Conservation (phyloP, 2,113 vertebrate species). For the Eptesicus fuscus region DNA sequence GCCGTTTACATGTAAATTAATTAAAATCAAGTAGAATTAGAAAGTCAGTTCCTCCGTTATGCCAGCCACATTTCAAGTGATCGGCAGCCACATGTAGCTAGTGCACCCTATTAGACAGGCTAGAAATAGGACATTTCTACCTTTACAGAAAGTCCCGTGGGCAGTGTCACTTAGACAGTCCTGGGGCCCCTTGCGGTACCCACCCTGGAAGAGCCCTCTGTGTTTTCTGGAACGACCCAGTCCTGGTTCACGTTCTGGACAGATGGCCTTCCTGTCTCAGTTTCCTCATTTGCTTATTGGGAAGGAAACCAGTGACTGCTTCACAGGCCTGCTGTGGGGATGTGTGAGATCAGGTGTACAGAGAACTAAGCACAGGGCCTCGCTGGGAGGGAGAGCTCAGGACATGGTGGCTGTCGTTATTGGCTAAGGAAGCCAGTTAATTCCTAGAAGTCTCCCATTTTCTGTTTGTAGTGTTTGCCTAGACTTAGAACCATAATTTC, state of each 20-base stretch:
- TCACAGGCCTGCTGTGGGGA: background rate
- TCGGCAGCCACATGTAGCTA: background rate
- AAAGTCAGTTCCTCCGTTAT: background rate
- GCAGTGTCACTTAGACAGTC: no score
- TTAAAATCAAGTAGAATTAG: background rate
- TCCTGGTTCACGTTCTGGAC: background rate
- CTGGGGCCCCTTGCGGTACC: background rate
- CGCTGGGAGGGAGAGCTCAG: background rate
- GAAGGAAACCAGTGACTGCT: background rate
- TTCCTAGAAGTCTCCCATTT: background rate
- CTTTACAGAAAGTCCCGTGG: background rate
- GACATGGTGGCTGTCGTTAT: accelerated
- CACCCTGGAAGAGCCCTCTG: background rate
- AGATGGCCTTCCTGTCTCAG: background rate
- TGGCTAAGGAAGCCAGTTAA: no score
- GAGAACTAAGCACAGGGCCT: background rate
- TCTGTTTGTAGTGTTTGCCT: background rate
- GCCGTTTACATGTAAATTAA: background rate
- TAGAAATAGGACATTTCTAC: background rate
- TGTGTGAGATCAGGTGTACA: background rate
- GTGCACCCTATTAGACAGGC: background rate
- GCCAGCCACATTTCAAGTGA: background rate
- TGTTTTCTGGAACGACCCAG: background rate
- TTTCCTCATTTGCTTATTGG: background rate
- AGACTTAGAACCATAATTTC: background rate